phyloP scores from a whole-genome alignment of 2,797 vertebrate species.

The Sandelia bainsii region DNA sequence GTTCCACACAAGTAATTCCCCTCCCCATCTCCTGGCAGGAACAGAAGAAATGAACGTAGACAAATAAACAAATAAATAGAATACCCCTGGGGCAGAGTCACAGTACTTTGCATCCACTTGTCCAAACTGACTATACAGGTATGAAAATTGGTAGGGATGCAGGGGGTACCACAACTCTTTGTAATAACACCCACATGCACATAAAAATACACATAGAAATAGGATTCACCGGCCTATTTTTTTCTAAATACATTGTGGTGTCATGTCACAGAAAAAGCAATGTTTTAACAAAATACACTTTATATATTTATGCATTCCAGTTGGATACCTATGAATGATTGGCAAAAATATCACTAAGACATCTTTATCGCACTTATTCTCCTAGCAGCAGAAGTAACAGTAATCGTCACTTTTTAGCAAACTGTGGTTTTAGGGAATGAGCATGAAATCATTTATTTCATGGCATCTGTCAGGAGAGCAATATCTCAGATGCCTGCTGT shows the following conservation, averaged over 20 bases:
- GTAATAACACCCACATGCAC: neutral
- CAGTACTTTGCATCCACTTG: constrained; percentile 58
- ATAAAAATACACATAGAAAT: neutral
- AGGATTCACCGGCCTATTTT: neutral
- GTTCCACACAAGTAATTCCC: constrained; percentile 79
- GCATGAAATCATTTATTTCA: constrained; percentile 40
- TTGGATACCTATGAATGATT: constrained; percentile 21
- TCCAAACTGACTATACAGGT: constrained; percentile 36
- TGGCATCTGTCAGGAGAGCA: constrained; percentile 32
- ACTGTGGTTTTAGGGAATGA: constrained; percentile 49
- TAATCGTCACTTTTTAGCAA: constrained; percentile 36
- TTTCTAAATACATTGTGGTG: neutral
- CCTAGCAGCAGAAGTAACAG: constrained; percentile 30
- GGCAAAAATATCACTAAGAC: constrained; percentile 18
- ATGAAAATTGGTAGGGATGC: constrained; percentile 29
- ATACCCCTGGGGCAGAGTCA: constrained; percentile 48
- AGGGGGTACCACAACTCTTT: constrained; percentile 17
- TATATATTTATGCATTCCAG: constrained; percentile 21
- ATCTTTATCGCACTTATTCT: neutral
- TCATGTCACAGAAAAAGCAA: constrained; percentile 1
- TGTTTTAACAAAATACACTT: constrained; percentile 3
- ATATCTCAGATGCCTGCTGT: constrained; percentile 47
- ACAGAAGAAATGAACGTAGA: constrained; percentile 67
- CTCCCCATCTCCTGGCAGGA: constrained; percentile 54
- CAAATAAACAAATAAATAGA: constrained; percentile 76